Evolutionary conservation across 2,113 vertebrate genomes (phyloP).

Genomic region (Alces alces): DNA sequence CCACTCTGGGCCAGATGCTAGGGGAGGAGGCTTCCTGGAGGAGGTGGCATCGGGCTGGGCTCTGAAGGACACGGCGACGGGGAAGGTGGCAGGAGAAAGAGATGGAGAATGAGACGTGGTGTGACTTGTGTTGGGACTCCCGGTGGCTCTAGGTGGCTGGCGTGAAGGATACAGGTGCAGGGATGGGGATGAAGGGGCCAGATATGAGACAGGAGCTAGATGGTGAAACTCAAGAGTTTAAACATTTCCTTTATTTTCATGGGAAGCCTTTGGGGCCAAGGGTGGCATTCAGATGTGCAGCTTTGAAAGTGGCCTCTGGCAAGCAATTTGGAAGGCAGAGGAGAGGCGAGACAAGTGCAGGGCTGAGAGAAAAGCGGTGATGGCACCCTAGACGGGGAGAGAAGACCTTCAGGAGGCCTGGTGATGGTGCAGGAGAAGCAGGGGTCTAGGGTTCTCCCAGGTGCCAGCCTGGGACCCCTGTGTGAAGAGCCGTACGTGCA

Average conservation of each 20-base stretch:
- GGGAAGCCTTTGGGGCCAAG: not conserved
- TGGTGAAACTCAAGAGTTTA: not conserved
- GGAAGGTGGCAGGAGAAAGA: not conserved
- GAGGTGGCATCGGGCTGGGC: not conserved
- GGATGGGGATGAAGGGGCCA: not conserved
- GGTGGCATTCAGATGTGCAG: not conserved
- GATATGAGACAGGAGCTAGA: not conserved
- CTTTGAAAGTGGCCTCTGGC: not conserved
- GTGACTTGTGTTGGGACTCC: not conserved
- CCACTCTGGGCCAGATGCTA: accelerated
- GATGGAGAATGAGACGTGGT: not conserved
- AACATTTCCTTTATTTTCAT: accelerated
- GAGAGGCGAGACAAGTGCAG: not conserved
- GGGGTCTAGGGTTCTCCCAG: not conserved
- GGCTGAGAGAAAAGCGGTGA: not conserved
- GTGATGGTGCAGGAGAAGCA: accelerated
- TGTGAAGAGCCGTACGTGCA: accelerated
- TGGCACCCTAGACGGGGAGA: accelerated
- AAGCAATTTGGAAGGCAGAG: not conserved
- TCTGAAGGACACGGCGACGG: accelerated
- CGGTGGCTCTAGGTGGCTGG: not conserved
- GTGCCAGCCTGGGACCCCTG: accelerated
- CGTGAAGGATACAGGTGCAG: accelerated
- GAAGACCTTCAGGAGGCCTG: not conserved
- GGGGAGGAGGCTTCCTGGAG: not conserved